Evolutionary conservation across 2,113 vertebrate genomes (phyloP), one percentile per base, ranked within the genome.

Genomic region (Murina feae): DNA sequence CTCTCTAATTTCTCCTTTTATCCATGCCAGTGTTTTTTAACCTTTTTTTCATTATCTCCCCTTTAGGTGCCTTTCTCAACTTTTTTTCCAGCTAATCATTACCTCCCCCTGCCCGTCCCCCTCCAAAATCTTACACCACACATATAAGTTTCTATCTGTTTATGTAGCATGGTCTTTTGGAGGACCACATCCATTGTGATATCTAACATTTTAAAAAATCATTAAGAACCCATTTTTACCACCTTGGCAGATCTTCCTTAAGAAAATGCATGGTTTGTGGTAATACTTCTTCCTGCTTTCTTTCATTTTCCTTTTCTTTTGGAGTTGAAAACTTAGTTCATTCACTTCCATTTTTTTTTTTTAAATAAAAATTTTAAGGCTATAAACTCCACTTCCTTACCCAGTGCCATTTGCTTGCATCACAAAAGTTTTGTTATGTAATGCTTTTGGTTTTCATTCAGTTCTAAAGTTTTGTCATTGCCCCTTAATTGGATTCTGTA

Each of bases 1-100:
- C 72, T 69, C n/a, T 86, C 6, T 80, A 76, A 66, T 65, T 91
- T 92, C 20, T 92, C 14, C 39, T 83, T 96, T 90, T 71, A 75
- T 47, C 23, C 83, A 25, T 35, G 20, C 32, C 6, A 76, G 5
- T 78, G 28, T n/a, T 86, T 89, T 86, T 91, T 23, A 49, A 53
- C 0, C 1, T 13, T 35, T 90, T 91, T 92, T 89, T 91, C 44
- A 92, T 82, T 84, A 71, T 53, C 6, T 76, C 3, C 25, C 51
- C 5, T 82, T 21, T 75, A 69, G 23, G 49, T 88, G 37, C 28
- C 1, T 81, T 92, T 90, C 42, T 25, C 60, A 28, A 71, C 32
- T 25, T 81, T 51, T 81, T 60, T 68, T 21, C 21, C 35, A 49
- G 30, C 28, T 80, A 83, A 90, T 84, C 1, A 69, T 12, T 72